phyloP scores from a whole-genome alignment of 2,797 vertebrate genomes.

The Pangasius mekongensis region DNA sequence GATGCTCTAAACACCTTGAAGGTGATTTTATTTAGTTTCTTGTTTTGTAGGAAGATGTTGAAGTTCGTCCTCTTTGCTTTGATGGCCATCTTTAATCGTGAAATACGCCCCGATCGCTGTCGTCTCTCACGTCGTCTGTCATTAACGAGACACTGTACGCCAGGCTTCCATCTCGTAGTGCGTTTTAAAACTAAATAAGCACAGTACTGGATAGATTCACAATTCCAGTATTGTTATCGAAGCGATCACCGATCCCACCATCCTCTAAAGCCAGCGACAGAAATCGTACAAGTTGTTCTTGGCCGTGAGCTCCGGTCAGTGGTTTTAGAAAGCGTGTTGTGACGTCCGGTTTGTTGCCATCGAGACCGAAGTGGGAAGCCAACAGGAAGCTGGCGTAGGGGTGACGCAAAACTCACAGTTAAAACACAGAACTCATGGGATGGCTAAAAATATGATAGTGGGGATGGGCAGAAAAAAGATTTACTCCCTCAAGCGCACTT shows the following conservation, averaged over 20 bases:
- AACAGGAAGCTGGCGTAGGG: neutral
- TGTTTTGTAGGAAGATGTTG: neutral
- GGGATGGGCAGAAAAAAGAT: neutral
- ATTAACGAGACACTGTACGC: neutral
- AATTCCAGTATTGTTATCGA: neutral
- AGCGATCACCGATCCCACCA: neutral
- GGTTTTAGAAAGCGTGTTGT: rapidly evolving
- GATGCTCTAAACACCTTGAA: neutral
- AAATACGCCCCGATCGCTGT: neutral
- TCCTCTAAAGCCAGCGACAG: neutral
- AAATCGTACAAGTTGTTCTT: neutral
- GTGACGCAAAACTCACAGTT: neutral
- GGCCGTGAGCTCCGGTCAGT: neutral
- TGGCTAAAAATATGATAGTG: neutral
- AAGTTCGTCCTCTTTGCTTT: neutral
- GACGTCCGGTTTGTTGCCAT: neutral
- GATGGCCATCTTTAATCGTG: neutral
- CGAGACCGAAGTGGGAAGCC: neutral
- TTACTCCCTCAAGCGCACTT: neutral
- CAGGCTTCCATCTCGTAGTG: neutral
- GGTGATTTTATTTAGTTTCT: neutral
- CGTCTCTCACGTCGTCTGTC: neutral
- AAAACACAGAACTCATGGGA: neutral
- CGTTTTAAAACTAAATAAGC: neutral
- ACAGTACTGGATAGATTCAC: no score